Conservation (phyloP, 2,888 invertebrate genomes). For the Chorisops tibialis region DNA sequence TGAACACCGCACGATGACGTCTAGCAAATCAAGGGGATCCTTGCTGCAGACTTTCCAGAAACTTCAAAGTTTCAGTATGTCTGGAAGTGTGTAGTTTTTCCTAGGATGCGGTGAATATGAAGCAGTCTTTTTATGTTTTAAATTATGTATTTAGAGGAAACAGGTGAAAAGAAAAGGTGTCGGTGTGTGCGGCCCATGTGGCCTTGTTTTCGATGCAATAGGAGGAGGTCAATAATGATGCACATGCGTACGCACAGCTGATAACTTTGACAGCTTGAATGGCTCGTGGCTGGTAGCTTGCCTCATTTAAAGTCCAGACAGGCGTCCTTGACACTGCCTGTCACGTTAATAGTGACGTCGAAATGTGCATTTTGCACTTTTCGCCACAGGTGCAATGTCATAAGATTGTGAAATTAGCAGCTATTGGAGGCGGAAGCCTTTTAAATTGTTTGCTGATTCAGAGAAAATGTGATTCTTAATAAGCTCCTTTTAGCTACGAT, state of each 20-base stretch:
- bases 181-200: constrained; percentile 4
- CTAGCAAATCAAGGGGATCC: not conserved
- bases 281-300: no score
- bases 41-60: no score
- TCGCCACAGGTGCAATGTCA: no score
- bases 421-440: no score
- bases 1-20: not conserved
- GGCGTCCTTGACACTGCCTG: constrained; percentile 9
- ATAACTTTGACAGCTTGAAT: constrained; percentile 9
- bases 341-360: not conserved
- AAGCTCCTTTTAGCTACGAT: no score
- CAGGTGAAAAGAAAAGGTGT: constrained; percentile 6
- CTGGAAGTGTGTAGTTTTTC: no score
- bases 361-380: no score
- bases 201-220: constrained; percentile 19
- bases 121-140: not conserved
- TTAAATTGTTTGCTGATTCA: no score
- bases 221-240: not conserved
- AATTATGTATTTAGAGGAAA: not conserved
- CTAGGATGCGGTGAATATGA: constrained; percentile 3
- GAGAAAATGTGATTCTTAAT: no score
- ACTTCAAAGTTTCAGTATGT: no score
- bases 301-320: not conserved
- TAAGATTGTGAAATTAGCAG: no score
- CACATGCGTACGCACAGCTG: constrained; percentile 22